Base-by-base conservation (phyloP, 2,888 invertebrate genomes). In the Polydesmus complanatus region DNA sequence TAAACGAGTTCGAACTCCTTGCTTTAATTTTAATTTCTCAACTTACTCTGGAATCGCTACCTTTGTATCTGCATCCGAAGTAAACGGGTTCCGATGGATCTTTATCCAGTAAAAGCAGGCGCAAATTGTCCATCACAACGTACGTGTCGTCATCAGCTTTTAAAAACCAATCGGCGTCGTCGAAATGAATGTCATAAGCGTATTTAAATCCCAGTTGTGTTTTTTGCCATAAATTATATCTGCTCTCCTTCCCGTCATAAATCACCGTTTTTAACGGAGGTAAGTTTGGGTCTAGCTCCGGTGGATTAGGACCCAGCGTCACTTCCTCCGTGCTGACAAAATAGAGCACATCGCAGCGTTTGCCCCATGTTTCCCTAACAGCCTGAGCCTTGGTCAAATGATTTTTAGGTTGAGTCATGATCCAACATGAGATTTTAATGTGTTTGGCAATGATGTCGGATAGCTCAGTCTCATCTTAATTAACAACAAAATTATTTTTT, bases 121-220 rank as follows among this genome's bases (percentile, higher is more conserved):
- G 69, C 19, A 78, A 67, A 67, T 78, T 78, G 67, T 78, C 78
- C 56, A 78, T 67, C 3, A 78, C 69, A 1, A 76, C 73, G 64
- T 75, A 78, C 0, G 78, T 78, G 67, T 78, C 78, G 68, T 78
- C 78, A 67, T 78, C 78, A 11, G 77, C 76, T 64, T 78, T 78
- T 66, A 78, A 66, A 67, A 78, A 78, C 74, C 74, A 75, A 61
- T 75, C 75, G 27, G 69, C 71, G 18, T 72, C 66, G 19, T 73
- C 67, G 50, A 70, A 62, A 60, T 73, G 68, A 52, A 72, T 61
- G 21, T 70, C 65, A 63, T 72, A 70, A 3, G 73, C 66, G 63
- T 73, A 72, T 56, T 66, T 67, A 60, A 74, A 74, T 0, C 73
- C 73, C n/a, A 68, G 70, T 67, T 76, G 77, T 1, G 78, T 78